phyloP scores from a whole-genome alignment of 2,113 vertebrate species.

The Urocitellus parryii region DNA sequence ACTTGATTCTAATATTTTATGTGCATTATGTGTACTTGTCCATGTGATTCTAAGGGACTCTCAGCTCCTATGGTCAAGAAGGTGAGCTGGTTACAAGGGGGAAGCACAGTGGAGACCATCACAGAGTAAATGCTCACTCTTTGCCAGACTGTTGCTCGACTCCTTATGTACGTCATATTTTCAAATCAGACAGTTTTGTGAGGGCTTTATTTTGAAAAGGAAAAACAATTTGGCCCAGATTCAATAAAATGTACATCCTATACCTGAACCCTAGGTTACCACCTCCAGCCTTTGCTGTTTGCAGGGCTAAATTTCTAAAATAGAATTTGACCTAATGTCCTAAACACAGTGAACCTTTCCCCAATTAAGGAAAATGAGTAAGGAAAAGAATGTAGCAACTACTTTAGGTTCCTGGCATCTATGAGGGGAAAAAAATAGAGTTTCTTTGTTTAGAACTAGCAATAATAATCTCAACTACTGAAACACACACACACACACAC shows the following conservation, averaged over 20 bases:
- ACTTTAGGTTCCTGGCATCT: background rate
- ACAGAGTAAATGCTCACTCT: background rate
- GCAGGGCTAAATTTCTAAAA: background rate
- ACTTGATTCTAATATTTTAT: background rate
- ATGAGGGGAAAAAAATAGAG: background rate
- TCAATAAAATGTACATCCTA: background rate
- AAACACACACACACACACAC: background rate
- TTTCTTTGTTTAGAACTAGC: background rate
- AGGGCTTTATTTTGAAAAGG: background rate
- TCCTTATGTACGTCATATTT: background rate
- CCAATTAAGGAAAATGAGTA: background rate
- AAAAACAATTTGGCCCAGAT: background rate
- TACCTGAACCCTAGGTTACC: background rate
- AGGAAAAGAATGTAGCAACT: background rate
- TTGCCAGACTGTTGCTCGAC: background rate
- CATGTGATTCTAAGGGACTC: background rate
- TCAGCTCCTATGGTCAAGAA: background rate
- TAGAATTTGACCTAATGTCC: background rate
- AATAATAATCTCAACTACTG: background rate
- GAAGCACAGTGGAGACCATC: fast-evolving
- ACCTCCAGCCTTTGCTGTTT: background rate
- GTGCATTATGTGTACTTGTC: fast-evolving
- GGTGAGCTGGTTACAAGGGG: background rate
- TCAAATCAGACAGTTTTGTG: background rate
- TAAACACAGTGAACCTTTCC: background rate